Evolutionary conservation across 2,797 vertebrate species (phyloP), one percentile per base, ranked within the genome.

Genomic region (Enteromius anoplus): DNA sequence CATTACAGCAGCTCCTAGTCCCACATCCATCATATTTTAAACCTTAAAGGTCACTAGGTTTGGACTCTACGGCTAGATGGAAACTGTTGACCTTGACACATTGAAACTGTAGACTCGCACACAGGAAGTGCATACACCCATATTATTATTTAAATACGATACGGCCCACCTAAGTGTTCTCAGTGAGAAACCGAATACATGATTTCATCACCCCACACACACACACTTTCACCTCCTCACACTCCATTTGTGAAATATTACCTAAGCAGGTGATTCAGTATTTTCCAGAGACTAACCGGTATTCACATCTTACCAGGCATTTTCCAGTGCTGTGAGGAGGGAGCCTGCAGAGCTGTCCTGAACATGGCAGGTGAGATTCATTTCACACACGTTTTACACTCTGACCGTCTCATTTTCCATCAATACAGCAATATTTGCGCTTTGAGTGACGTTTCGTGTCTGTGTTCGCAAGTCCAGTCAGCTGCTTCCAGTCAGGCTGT

Each of bases 201-300:
- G 6, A 75, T 75, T 68, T 75, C 47, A 77, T 77, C 51, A 32
- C 73, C 26, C 0, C 40, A 17, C 11, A 21, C 40, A 51, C 55
- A 26, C 55, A 40, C 65, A 55, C 17, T 14, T 66, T 75, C 47
- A 45, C 14, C 29, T 29, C 23, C 72, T 55, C 21, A 78, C 65
- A 78, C 42, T 51, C 42, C 26, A 60, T 75, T 78, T 9, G 75
- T 83, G 75, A 83, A 83, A 83, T 78, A 83, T 78, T 83, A 78
- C 75, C 65, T 51, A 83, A 60, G 75, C 75, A 78, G 82, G 75
- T 78, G 82, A 83, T 78, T 83, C 55, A 83, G 82, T 83, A 71
- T 83, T 83, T 83, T 83, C 75, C 82, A 83, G 75, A 75, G 72
- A 58, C 11, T 32, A 76, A 68, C 81, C 37, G 21, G 37, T 78